Conservation (phyloP, 2,888 invertebrate species). For the Polydrusus tereticollis region DNA sequence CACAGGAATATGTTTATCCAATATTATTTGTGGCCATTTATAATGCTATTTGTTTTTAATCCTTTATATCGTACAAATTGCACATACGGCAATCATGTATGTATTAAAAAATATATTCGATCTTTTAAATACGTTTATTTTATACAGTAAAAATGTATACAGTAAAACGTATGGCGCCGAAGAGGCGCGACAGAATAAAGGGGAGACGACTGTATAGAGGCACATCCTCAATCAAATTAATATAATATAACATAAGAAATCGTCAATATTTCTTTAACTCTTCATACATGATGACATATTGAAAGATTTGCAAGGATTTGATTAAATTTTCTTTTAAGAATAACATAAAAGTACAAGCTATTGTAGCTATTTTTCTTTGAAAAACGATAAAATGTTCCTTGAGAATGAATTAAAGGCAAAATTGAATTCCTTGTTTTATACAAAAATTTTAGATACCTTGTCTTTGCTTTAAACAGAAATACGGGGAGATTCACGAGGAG, state of each 20-base stretch:
- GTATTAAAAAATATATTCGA: background rate
- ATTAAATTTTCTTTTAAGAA: background rate
- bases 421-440: too few relatives aligned
- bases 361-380: too few relatives aligned
- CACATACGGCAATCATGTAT: too few relatives aligned
- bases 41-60: too few relatives aligned
- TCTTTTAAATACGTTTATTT: background rate
- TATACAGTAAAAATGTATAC: slow-evolving; percentile 1
- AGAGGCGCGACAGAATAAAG: background rate
- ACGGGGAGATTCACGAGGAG: too few relatives aligned
- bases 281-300: background rate
- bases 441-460: too few relatives aligned
- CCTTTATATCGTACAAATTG: too few relatives aligned
- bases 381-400: too few relatives aligned
- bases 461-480: too few relatives aligned
- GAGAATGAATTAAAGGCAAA: too few relatives aligned
- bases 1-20: too few relatives aligned
- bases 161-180: background rate
- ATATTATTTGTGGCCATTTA: too few relatives aligned
- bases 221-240: slow-evolving; percentile 2
- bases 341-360: background rate
- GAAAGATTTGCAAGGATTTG: background rate
- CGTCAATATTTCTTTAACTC: background rate
- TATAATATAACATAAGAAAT: background rate
- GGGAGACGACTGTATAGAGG: background rate